A percentile compares a stretch with the other conserved stretches of the same genome.
Conservation (phyloP, 1,140 invertebrate genomes). For the Pomacea maculata region DNA sequence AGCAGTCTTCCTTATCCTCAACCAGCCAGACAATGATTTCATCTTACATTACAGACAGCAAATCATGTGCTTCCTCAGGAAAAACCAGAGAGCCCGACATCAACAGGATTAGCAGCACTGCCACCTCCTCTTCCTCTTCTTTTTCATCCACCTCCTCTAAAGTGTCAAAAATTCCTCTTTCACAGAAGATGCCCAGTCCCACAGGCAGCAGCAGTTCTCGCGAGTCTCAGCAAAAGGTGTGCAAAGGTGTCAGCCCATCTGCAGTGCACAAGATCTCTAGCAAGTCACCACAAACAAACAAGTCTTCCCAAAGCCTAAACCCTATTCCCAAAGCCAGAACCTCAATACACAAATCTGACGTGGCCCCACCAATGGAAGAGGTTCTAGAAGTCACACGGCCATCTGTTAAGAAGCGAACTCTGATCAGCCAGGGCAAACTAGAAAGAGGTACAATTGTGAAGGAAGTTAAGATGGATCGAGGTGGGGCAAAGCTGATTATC, state of each 20-base stretch:
- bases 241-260: no score
- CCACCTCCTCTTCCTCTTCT: not conserved
- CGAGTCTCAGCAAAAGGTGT: slow-evolving; percentile 10
- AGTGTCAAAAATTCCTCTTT: slow-evolving; percentile 18
- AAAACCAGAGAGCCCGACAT: no score
- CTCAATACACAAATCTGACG: slow-evolving; percentile 18
- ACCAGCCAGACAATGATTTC: not conserved
- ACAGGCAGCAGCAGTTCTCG: slow-evolving; percentile 17
- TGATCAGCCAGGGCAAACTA: not conserved
- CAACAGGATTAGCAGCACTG: not conserved
- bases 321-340: slow-evolving; percentile 2
- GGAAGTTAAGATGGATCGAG: slow-evolving; percentile 28
- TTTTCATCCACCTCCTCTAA: not conserved
- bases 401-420: slow-evolving; percentile 27
- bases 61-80: no score
- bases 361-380: slow-evolving; percentile 45
- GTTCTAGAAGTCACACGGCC: slow-evolving; percentile 44
- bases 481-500: slow-evolving; percentile 46
- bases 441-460: slow-evolving; percentile 32
- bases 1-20: slow-evolving; percentile 14
- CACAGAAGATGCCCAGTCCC: slow-evolving; percentile 28
- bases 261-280: not conserved
- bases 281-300: not conserved
- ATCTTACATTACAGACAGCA: no score
- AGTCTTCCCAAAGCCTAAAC: slow-evolving; percentile 3